Conservation (phyloP, 2,113 vertebrate species). For the Heterochromis multidens region DNA sequence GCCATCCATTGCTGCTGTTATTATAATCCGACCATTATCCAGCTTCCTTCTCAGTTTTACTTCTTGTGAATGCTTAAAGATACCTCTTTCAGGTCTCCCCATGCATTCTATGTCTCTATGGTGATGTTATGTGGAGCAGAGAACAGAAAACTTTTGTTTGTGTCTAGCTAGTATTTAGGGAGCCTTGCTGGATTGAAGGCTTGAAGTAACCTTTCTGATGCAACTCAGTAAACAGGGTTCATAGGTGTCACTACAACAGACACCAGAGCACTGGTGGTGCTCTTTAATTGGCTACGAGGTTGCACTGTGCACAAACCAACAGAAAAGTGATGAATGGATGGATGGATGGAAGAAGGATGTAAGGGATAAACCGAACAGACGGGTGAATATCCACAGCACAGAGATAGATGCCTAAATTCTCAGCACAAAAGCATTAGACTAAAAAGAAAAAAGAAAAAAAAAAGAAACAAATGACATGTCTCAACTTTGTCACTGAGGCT, state of each 20-base stretch:
- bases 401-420: constrained; percentile 8
- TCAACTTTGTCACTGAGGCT: constrained; percentile 6
- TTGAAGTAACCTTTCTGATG: constrained; percentile 30
- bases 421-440: constrained; percentile 9
- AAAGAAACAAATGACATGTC: neutral
- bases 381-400: neutral
- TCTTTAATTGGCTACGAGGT: constrained; percentile 64
- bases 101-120: constrained; percentile 6
- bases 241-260: constrained; percentile 44
- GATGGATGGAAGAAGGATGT: neutral
- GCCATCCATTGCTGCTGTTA: constrained; percentile 10
- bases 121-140: neutral
- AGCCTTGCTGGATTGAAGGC: constrained; percentile 21
- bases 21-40: constrained; percentile 52
- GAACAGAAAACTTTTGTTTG: constrained; percentile 29
- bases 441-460: neutral
- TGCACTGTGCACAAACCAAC: constrained; percentile 1
- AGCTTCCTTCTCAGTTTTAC: constrained; percentile 21
- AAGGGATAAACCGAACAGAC: constrained; percentile 18
- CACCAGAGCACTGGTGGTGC: constrained; percentile 18
- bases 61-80: constrained; percentile 27
- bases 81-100: constrained; percentile 25
- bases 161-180: constrained; percentile 16
- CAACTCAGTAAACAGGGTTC: constrained; percentile 58
- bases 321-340: constrained; percentile 19